phyloP scores from a whole-genome alignment of 2,113 vertebrate genomes.

The Spea multiplicata region DNA sequence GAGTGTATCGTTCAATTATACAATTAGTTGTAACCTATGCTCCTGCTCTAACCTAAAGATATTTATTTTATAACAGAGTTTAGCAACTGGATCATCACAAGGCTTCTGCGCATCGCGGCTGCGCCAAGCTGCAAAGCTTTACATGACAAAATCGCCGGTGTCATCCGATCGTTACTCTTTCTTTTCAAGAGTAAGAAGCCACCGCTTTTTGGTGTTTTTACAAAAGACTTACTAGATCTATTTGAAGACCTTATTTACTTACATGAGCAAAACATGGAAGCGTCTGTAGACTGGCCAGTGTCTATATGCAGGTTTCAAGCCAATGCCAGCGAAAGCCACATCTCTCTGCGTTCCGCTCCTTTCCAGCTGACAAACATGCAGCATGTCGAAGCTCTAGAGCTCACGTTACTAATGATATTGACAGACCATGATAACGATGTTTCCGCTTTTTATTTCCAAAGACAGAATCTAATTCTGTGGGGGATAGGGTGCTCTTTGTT shows the following conservation, averaged over 20 bases:
- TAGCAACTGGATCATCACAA: constrained; percentile 88
- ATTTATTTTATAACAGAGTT: constrained; percentile 74
- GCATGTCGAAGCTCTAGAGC: constrained; percentile 77
- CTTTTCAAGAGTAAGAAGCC: constrained; percentile 80
- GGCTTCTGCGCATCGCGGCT: constrained; percentile 84
- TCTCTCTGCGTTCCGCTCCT: constrained; percentile 73
- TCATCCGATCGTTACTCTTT: constrained; percentile 84
- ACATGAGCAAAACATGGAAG: constrained; percentile 59
- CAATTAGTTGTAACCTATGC: not conserved
- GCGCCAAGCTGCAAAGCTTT: constrained; percentile 79
- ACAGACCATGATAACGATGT: constrained; percentile 58
- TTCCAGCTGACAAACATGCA: constrained; percentile 70
- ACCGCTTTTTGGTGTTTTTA: constrained; percentile 75
- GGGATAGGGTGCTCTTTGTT: constrained; percentile 77
- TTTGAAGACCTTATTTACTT: constrained; percentile 75
- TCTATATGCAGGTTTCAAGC: constrained; percentile 68
- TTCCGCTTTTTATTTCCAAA: constrained; percentile 75
- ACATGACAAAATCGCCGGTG: constrained; percentile 76
- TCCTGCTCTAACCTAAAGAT: constrained; percentile 6
- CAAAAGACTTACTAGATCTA: constrained; percentile 76
- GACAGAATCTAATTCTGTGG: constrained; percentile 74
- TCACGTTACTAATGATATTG: constrained; percentile 69
- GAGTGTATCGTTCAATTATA: not conserved
- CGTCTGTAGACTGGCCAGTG: constrained; percentile 72
- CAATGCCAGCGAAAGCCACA: constrained; percentile 53